phyloP scores from a whole-genome alignment of 2,888 invertebrate genomes.

The Heliconius erato region DNA sequence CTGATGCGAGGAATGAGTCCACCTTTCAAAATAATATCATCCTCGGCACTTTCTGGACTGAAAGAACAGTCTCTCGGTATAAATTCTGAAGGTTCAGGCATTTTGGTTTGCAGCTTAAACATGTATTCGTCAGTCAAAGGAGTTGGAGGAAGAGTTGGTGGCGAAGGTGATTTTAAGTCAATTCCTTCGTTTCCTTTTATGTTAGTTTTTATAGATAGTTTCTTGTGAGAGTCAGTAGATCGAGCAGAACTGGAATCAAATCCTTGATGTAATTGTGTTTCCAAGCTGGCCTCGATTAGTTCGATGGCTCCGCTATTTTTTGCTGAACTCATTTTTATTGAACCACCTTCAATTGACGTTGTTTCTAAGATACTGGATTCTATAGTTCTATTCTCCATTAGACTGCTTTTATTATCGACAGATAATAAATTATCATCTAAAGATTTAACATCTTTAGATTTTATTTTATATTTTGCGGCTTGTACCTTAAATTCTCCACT shows the following conservation, averaged over 20 bases:
- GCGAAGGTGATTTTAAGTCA: slow-evolving; percentile 56
- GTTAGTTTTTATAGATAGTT: slow-evolving; percentile 48
- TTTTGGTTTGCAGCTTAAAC: slow-evolving; percentile 69
- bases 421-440: background rate
- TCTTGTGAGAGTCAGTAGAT: slow-evolving; percentile 20
- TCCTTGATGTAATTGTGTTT: background rate
- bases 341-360: background rate
- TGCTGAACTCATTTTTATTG: background rate
- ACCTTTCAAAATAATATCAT: slow-evolving; percentile 74
- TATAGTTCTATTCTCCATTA: background rate
- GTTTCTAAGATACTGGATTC: slow-evolving; percentile 17
- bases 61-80: slow-evolving; percentile 62
- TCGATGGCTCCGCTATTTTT: background rate
- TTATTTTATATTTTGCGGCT: background rate
- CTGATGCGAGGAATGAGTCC: slow-evolving; percentile 75
- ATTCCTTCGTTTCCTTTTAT: slow-evolving; percentile 48
- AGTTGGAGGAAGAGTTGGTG: slow-evolving; percentile 70
- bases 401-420: background rate
- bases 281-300: background rate
- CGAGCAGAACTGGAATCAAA: background rate
- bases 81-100: slow-evolving; percentile 67
- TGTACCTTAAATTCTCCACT: background rate
- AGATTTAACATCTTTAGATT: background rate
- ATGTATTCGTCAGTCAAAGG: slow-evolving; percentile 79
- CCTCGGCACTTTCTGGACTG: slow-evolving; percentile 62